These are phyloP conservation scores for Loriculus beryllinus DNA, from an alignment of 2,797 vertebrate genomes.

Conservation along the genomic window DNA sequence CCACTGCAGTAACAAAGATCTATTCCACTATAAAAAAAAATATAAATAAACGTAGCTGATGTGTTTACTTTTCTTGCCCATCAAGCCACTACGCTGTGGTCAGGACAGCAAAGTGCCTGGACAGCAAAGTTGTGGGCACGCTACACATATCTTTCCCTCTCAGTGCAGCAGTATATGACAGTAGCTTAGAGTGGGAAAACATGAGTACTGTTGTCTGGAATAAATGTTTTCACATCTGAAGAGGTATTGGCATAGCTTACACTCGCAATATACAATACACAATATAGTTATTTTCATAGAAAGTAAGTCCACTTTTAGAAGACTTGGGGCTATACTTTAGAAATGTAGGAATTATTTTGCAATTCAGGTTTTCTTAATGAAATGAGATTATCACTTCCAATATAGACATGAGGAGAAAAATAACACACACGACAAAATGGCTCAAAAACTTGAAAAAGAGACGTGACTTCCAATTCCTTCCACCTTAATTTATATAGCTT, in stretches of 20 bases:
- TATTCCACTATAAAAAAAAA: not conserved
- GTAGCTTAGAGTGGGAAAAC: not conserved
- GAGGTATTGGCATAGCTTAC: not conserved
- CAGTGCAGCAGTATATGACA: not conserved
- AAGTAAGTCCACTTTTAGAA: not conserved
- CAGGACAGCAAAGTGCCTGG: not conserved
- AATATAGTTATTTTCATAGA: not conserved
- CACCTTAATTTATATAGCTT: not conserved
- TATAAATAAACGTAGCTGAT: too few species aligned
- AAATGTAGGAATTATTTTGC: not conserved
- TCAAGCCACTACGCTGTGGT: too few species aligned
- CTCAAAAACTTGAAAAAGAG: not conserved
- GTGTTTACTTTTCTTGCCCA: not conserved
- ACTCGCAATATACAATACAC: not conserved
- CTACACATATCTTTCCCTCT: fast-evolving
- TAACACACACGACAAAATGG: not conserved
- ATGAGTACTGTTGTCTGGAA: not conserved
- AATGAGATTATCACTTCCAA: not conserved
- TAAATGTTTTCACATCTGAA: not conserved
- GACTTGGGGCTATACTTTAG: not conserved
- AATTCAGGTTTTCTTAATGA: not conserved
- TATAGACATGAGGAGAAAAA: not conserved
- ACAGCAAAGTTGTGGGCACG: fast-evolving
- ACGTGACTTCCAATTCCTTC: not conserved
- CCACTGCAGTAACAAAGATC: not conserved